Conservation (phyloP, 2,888 invertebrate genomes). For the Drosophila prostipennis region DNA sequence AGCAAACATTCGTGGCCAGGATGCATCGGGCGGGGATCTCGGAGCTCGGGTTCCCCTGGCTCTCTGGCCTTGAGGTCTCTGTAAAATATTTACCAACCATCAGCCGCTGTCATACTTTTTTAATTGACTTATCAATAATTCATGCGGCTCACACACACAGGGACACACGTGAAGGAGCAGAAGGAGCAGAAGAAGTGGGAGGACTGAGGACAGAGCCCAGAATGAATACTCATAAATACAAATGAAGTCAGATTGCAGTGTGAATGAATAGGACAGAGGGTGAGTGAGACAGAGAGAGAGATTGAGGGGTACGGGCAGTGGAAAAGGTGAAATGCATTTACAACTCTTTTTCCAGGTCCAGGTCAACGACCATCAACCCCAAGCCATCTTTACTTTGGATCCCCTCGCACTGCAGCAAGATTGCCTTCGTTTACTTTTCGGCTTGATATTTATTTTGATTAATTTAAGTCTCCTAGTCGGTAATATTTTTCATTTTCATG, state of each 20-base stretch:
- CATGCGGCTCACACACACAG: constrained; percentile 55
- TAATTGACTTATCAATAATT: constrained; percentile 83
- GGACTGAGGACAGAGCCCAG: constrained; percentile 9
- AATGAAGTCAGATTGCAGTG: constrained; percentile 55
- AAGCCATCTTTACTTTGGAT: not conserved
- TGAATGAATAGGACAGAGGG: constrained; percentile 31
- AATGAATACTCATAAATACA: constrained; percentile 63
- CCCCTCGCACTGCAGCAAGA: constrained; percentile 1
- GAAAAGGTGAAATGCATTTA: constrained; percentile 11
- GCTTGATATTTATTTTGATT: constrained; percentile 59
- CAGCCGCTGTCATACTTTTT: constrained; percentile 78
- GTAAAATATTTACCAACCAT: constrained; percentile 79
- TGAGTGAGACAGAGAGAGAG: constrained; percentile 4
- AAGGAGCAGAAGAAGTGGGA: constrained; percentile 1
- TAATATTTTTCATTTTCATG: constrained; percentile 62
- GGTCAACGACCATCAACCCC: constrained; percentile 22
- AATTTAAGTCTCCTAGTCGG: constrained; percentile 50
- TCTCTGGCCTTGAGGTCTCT: constrained; percentile 36
- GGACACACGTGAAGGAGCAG: constrained; percentile 3
- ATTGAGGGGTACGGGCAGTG: not conserved
- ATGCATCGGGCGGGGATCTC: not conserved
- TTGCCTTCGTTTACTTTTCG: constrained; percentile 28
- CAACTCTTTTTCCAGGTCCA: constrained; percentile 20
- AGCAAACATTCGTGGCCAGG: constrained; percentile 27
- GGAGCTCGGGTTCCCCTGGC: constrained; percentile 1